A percentile compares a stretch with the other conserved stretches of the same genome.
These are phyloP conservation scores for Archips xylosteana DNA, from an alignment of 2,888 invertebrate species.

Conservation along the genomic window DNA sequence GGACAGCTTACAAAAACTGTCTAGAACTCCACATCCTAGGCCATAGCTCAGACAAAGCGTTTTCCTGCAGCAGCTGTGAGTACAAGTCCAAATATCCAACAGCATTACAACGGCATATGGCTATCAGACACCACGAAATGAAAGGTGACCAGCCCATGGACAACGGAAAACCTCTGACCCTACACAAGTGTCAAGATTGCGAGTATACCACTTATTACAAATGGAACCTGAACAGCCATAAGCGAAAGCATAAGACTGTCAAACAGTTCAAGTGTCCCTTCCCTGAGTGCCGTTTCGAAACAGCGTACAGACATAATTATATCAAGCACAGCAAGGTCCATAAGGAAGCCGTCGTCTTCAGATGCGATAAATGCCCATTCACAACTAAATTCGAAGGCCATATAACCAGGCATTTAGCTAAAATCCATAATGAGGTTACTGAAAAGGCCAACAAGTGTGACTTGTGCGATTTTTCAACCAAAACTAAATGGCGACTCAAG, in stretches of 20 bases:
- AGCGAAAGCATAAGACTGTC: conserved; percentile 56
- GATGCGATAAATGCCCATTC: conserved; percentile 70
- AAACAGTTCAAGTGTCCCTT: conserved; percentile 56
- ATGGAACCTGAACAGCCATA: conserved; percentile 55
- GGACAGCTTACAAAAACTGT: conserved; percentile 62
- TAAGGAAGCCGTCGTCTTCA: conserved; percentile 46
- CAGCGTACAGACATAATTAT: conserved; percentile 57
- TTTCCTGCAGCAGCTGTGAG: conserved; percentile 55
- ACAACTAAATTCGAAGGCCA: conserved; percentile 66
- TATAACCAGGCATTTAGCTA: conserved; percentile 66
- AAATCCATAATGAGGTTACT: conserved; percentile 65
- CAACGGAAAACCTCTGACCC: conserved; percentile 18
- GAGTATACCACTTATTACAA: conserved; percentile 53
- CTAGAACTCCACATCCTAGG: conserved; percentile 57
- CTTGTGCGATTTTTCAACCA: conserved; percentile 66
- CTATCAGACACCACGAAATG: conserved; percentile 56
- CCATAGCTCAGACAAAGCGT: conserved; percentile 57
- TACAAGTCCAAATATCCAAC: conserved; percentile 65
- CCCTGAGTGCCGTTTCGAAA: conserved; percentile 51
- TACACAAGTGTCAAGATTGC: conserved; percentile 53
- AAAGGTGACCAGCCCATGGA: conserved; percentile 42
- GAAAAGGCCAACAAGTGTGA: conserved; percentile 64
- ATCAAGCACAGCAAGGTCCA: conserved; percentile 58
- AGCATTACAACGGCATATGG: conserved; percentile 58
- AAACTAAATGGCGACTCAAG: conserved; percentile 64